Evolutionary conservation across 2,113 vertebrate genomes (phyloP).

Genomic region (Polypterus bichir): DNA sequence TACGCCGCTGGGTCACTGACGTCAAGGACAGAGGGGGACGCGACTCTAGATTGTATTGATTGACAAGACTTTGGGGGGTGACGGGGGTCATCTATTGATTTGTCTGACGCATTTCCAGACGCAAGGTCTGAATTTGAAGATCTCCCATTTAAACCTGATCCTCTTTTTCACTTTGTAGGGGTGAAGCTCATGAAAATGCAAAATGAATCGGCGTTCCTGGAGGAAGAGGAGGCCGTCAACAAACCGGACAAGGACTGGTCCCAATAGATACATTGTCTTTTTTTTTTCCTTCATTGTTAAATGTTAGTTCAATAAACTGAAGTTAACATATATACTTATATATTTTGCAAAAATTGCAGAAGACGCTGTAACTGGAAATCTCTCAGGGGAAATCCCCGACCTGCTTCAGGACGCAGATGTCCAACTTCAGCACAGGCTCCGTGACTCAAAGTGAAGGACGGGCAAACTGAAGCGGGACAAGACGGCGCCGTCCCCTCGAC

Average conservation of each 20-base stretch:
- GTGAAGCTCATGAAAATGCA: constrained; percentile 61
- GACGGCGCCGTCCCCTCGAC: no score
- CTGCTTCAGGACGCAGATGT: no score
- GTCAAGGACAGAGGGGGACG: no score
- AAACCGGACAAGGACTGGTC: constrained; percentile 50
- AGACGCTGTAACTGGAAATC: no score
- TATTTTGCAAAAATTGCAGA: no score
- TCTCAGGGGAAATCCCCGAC: no score
- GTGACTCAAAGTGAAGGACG: no score
- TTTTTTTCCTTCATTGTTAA: no score
- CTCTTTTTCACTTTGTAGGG: constrained; percentile 44
- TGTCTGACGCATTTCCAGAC: constrained; percentile 1
- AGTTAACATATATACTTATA: no score
- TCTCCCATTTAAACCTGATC: constrained; percentile 20
- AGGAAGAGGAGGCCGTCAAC: constrained; percentile 45
- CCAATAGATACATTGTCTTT: constrained; percentile 25
- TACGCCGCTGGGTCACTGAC: no score
- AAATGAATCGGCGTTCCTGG: constrained; percentile 48
- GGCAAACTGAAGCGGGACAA: no score
- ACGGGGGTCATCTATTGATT: neutral
- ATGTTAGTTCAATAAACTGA: neutral
- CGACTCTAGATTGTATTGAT: constrained; percentile 1
- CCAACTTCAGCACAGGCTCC: no score
- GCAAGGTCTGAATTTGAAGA: neutral
- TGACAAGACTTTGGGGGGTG: neutral